Percentiles rank a stretch among this genome's conserved stretches.
Conservation (phyloP, 2,113 vertebrate species). For the Amphilophus citrinellus region DNA sequence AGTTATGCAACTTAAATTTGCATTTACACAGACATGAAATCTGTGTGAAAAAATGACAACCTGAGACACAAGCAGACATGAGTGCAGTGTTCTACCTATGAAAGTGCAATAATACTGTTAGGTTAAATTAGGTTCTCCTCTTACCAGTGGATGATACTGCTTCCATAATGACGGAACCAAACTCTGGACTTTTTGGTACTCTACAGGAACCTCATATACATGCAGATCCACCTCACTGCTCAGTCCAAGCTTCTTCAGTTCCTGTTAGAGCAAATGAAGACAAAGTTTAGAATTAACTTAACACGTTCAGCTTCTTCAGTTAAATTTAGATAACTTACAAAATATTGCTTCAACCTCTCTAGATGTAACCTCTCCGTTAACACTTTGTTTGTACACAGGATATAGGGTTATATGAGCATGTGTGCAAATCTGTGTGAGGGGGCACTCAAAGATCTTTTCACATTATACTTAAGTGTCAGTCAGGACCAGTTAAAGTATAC, state of each 20-base stretch:
- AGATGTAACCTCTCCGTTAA: too few relatives aligned
- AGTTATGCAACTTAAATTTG: not conserved
- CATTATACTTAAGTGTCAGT: too few relatives aligned
- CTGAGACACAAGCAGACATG: not conserved
- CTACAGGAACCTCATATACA: conserved; percentile 93
- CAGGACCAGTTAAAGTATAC: too few relatives aligned
- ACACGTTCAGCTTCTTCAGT: not conserved
- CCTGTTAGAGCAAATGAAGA: conserved; percentile 75
- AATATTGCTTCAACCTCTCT: too few relatives aligned
- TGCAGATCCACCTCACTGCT: conserved; percentile 88
- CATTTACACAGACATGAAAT: too few relatives aligned
- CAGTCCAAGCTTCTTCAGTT: conserved; percentile 93
- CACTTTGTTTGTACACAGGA: too few relatives aligned
- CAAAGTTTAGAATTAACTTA: not conserved
- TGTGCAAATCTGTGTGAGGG: too few relatives aligned
- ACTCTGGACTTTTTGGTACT: conserved; percentile 92
- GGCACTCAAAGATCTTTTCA: too few relatives aligned
- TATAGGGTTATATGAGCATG: too few relatives aligned
- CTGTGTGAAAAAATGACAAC: not conserved
- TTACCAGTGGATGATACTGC: conserved; percentile 91
- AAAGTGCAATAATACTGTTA: not conserved
- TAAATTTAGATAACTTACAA: not conserved
- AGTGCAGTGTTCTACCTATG: not conserved
- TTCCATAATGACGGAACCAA: conserved; percentile 94
- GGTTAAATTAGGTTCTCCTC: not conserved